Percentiles rank a stretch among this genome's conserved stretches.
These are phyloP conservation scores for Progne subis DNA, from an alignment of 2,113 vertebrate species.

Conservation along the genomic window DNA sequence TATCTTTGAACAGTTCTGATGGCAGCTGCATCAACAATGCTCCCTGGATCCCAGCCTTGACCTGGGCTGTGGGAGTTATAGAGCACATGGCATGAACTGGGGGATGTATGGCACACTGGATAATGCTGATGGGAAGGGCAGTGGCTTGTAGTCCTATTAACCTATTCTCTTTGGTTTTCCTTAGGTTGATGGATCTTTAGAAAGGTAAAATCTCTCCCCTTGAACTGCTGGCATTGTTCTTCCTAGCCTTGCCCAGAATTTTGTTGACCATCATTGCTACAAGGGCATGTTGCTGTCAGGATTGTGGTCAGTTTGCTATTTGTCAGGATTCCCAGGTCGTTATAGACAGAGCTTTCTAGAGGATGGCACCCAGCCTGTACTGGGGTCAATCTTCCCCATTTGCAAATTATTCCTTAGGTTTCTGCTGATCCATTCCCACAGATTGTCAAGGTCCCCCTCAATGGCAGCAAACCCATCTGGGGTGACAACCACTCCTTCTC, in stretches of 20 bases:
- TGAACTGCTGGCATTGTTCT: neutral
- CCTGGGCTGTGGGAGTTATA: neutral
- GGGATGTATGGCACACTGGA: neutral
- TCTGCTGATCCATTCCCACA: neutral
- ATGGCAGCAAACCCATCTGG: neutral
- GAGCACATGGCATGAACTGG: neutral
- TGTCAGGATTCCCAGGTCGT: neutral
- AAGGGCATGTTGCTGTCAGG: accelerated
- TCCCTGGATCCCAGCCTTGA: neutral
- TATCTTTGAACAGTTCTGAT: neutral
- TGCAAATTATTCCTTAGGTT: neutral
- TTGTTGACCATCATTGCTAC: neutral
- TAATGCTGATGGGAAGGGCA: neutral
- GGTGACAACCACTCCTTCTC: neutral
- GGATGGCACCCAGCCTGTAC: neutral
- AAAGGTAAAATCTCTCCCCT: neutral
- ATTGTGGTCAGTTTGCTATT: neutral
- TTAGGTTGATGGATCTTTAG: neutral
- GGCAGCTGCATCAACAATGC: neutral
- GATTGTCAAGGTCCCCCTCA: neutral
- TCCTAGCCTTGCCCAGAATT: accelerated
- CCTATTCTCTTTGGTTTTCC: neutral
- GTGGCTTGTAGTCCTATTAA: neutral
- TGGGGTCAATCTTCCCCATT: neutral
- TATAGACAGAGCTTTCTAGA: neutral